Percentiles rank a stretch among this genome's conserved stretches.
phyloP scores from a whole-genome alignment of 2,113 vertebrate species.

The Nestor notabilis region DNA sequence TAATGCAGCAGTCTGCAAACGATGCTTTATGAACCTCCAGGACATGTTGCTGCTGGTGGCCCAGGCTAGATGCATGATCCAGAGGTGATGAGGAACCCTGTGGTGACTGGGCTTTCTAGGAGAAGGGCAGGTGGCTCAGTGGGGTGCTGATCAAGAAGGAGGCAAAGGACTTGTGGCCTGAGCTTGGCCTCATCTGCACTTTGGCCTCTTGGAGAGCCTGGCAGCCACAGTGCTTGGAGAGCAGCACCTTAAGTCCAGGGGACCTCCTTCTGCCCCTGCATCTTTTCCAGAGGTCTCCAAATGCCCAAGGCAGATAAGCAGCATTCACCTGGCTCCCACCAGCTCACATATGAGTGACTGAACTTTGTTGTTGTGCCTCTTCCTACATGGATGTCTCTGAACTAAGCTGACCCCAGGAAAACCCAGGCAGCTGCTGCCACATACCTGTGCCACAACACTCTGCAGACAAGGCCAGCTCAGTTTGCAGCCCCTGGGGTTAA shows the following conservation, averaged over 20 bases:
- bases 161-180: not conserved
- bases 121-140: not conserved
- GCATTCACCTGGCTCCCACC: not conserved
- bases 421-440: not conserved
- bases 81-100: not conserved
- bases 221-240: not conserved
- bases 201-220: not conserved
- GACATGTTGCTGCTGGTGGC: not conserved
- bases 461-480: not conserved
- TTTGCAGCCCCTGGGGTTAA: not conserved
- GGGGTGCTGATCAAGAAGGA: not conserved
- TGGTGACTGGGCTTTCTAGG: not conserved
- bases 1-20: not conserved
- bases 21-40: not conserved
- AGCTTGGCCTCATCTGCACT: not conserved
- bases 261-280: not conserved
- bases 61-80: not conserved
- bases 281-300: not conserved
- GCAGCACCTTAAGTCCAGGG: not conserved
- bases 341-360: not conserved
- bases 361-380: not conserved
- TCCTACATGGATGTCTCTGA: not conserved
- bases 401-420: not conserved
- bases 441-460: accelerated
- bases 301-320: not conserved